phyloP scores from a whole-genome alignment of 2,113 vertebrate genomes.

The Saccopteryx bilineata region DNA sequence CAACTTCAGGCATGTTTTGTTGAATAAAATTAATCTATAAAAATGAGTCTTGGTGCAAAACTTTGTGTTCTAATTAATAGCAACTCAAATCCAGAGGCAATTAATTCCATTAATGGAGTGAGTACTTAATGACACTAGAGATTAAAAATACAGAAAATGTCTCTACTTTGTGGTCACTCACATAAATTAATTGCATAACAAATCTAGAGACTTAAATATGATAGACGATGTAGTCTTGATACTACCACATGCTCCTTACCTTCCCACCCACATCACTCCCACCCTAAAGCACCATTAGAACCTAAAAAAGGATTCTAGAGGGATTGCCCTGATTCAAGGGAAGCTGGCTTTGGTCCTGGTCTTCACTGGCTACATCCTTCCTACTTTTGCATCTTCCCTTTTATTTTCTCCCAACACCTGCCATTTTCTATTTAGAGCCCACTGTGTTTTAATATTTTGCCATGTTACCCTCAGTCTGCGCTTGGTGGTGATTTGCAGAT shows the following conservation, averaged over 20 bases:
- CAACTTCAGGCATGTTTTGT: slow-evolving; percentile 61
- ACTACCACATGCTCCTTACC: not conserved
- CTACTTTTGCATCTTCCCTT: not conserved
- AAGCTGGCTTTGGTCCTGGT: not conserved
- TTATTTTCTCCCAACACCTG: not conserved
- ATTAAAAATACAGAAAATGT: slow-evolving; percentile 55
- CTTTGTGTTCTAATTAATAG: slow-evolving; percentile 66
- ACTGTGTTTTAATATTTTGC: not conserved
- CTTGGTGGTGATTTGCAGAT: not conserved
- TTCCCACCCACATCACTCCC: not conserved
- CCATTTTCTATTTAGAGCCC: not conserved
- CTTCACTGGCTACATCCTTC: not conserved
- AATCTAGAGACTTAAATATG: slow-evolving; percentile 1
- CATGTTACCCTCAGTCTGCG: not conserved
- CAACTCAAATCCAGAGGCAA: slow-evolving; percentile 42
- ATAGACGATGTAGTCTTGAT: not conserved
- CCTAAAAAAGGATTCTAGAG: not conserved
- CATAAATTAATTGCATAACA: slow-evolving; percentile 32
- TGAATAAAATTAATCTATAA: slow-evolving; percentile 64
- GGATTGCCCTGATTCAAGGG: not conserved
- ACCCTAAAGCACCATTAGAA: not conserved
- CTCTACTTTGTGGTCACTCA: slow-evolving; percentile 60
- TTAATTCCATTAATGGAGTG: slow-evolving; percentile 62
- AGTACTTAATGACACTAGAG: slow-evolving; percentile 56
- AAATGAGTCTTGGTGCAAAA: slow-evolving; percentile 49